Evolutionary conservation across 2,888 invertebrate species (phyloP), one percentile per base, ranked within the genome.

Genomic region (Didymodactylos carnosus): DNA sequence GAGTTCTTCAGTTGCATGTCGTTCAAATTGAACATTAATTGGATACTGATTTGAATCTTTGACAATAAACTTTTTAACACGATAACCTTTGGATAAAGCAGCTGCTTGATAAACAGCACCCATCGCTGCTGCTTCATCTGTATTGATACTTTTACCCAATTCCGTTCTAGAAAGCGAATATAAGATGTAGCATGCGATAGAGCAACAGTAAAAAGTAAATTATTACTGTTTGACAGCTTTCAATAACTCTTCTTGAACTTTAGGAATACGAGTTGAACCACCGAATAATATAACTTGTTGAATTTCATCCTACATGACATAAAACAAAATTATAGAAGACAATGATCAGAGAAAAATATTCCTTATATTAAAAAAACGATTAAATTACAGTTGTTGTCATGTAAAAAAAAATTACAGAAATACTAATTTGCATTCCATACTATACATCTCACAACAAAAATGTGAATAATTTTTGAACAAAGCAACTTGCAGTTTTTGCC

Each of bases 71-170:
- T 92, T 89, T 80, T 94, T 93, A 5, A 98, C 97, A 84, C 94
- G 94, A 84, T 97, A 99, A 4, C 97, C 97, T 41, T 92, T 91
- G 69, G 94, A 92, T 14, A 97, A 86, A 81, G 91, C 90, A 23
- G 94, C 94, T 14, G 92, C 93, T 86, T 94, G 94, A 83, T 98
- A 98, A 0, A 93, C 94, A 43, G 95, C 97, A 0, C 87, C 83
- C 72, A 97, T 87, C 0, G 93, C 90, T 8, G 94, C 92, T 0
- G 98, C 94, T 84, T 99, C 98, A 81, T 99, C 98, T 0, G 97
- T 92, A 82, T 99, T 99, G 73, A 99, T 88, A 81, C 90, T 92
- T 82, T 92, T 92, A n/a, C 91, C 89, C 51, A 91, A 81, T 80
- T 92, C 88, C 73, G 80, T 79, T 70, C 85, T 85, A 78, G 29